phyloP scores from a whole-genome alignment of 2,113 vertebrate species.

The Etia nguti region DNA sequence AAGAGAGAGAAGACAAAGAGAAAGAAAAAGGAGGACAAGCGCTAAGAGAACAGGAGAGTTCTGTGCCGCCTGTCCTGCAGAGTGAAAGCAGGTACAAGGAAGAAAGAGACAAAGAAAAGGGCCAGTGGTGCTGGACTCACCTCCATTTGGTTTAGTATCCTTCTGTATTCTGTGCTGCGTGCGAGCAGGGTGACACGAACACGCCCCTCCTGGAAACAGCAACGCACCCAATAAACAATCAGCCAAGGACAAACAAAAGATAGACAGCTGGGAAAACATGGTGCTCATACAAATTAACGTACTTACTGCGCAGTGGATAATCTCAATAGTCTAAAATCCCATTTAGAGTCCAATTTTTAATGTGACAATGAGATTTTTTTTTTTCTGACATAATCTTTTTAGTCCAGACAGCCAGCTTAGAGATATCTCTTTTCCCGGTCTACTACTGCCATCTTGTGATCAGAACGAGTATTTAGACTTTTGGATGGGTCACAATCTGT shows the following conservation, averaged over 20 bases:
- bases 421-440: background rate
- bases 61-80: background rate
- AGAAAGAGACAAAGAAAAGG: background rate
- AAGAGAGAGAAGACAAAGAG: background rate
- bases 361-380: background rate
- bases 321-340: background rate
- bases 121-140: slow-evolving; percentile 62
- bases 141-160: slow-evolving; percentile 92
- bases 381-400: background rate
- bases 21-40: background rate
- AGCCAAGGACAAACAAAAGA: slow-evolving; percentile 42
- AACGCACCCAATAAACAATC: slow-evolving; percentile 52
- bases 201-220: slow-evolving; percentile 80
- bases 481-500: background rate
- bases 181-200: slow-evolving; percentile 92
- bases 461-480: background rate
- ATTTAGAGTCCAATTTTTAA: background rate
- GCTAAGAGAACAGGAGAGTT: background rate
- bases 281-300: slow-evolving; percentile 12
- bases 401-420: background rate
- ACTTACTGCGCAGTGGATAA: background rate
- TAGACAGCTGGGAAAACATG: slow-evolving; percentile 17
- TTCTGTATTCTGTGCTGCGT: slow-evolving; percentile 91
- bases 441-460: slow-evolving; percentile 52
- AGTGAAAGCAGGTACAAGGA: background rate